A percentile compares a stretch with the other conserved stretches of the same genome.
phyloP scores from a whole-genome alignment of 2,888 invertebrate species.

The Drosophila rubida region DNA sequence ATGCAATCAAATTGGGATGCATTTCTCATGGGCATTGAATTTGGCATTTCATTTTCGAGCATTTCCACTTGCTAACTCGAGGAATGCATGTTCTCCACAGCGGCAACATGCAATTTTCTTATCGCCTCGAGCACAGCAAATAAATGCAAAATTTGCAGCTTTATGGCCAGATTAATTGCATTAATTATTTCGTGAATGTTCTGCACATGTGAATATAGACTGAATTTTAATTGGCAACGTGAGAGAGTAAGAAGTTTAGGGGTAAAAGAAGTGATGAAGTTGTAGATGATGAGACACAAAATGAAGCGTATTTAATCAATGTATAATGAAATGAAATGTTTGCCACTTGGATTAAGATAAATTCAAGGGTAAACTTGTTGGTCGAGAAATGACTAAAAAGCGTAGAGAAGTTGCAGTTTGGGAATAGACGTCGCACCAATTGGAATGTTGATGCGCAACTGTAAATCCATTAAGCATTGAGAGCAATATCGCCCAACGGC shows the following conservation, averaged over 20 bases:
- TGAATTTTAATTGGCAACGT: background rate
- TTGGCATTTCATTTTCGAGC: conserved; percentile 15
- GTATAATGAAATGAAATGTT: too few relatives aligned
- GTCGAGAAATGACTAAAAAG: too few relatives aligned
- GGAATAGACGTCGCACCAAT: too few relatives aligned
- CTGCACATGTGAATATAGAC: background rate
- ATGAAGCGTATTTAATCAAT: too few relatives aligned
- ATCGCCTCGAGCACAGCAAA: conserved; percentile 8
- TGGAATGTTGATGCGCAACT: background rate
- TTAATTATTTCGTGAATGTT: background rate
- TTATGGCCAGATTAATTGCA: background rate
- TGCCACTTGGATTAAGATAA: too few relatives aligned
- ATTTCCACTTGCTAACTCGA: conserved; percentile 11
- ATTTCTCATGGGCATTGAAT: conserved; percentile 46
- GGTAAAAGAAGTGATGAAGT: background rate
- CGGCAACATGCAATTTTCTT: conserved; percentile 22
- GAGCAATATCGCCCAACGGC: background rate
- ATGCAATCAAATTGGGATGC: conserved; percentile 51
- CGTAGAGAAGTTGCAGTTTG: too few relatives aligned
- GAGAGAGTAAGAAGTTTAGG: background rate
- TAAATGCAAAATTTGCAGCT: conserved; percentile 7
- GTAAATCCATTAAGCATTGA: conserved; percentile 6
- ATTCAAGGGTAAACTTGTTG: too few relatives aligned
- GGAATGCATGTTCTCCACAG: conserved; percentile 4
- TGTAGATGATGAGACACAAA: too few relatives aligned